These are phyloP conservation scores for Calyptommatus sinebrachiatus DNA, from an alignment of 2,113 vertebrate genomes.

Conservation along the genomic window DNA sequence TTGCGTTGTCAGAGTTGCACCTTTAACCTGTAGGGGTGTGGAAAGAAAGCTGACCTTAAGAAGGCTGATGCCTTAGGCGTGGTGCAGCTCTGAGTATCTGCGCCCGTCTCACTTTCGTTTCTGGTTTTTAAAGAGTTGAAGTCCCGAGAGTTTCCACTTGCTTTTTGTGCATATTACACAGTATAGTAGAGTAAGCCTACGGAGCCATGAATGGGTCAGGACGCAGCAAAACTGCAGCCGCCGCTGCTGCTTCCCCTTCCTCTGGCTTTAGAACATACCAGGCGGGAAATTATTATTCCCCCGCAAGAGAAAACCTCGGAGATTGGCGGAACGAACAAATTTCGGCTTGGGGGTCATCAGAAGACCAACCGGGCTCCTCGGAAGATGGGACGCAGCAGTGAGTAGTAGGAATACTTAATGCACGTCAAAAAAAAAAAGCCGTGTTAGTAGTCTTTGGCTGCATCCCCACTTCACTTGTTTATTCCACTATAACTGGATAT, in stretches of 20 bases:
- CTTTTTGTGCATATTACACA: not conserved
- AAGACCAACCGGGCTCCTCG: not conserved
- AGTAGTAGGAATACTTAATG: too few relatives aligned
- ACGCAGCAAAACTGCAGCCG: not conserved
- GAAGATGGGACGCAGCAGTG: not conserved
- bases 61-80: too few relatives aligned
- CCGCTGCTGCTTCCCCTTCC: constrained; percentile 1
- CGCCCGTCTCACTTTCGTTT: not conserved
- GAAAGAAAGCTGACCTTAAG: too few relatives aligned
- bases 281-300: not conserved
- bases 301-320: not conserved
- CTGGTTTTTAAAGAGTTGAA: not conserved
- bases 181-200: too few relatives aligned
- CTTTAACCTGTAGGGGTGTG: too few relatives aligned
- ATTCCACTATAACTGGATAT: too few relatives aligned
- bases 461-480: too few relatives aligned
- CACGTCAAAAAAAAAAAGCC: too few relatives aligned
- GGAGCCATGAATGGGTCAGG: constrained; percentile 12
- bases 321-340: not conserved
- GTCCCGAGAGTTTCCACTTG: not conserved
- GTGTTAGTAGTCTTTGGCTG: too few relatives aligned
- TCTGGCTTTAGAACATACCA: not conserved
- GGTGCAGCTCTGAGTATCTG: too few relatives aligned
- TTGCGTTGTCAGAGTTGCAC: too few relatives aligned
- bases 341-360: not conserved